phyloP scores from a whole-genome alignment of 2,888 invertebrate genomes.

The Lasioglossum malachurum region DNA sequence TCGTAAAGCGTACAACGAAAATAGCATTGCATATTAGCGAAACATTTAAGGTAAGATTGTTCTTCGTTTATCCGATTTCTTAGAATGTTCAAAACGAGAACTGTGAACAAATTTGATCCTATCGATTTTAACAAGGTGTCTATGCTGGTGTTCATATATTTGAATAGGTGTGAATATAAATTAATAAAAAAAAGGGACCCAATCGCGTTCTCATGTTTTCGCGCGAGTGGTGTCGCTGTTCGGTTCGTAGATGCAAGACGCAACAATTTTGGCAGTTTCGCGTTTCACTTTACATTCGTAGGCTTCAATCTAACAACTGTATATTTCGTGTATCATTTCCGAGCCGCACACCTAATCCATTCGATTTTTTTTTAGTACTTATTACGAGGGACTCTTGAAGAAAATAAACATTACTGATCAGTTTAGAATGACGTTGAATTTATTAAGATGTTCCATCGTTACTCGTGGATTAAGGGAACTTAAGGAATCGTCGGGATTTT shows the following conservation, averaged over 20 bases:
- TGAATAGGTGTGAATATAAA: background rate
- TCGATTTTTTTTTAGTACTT: background rate
- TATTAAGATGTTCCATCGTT: constrained; percentile 63
- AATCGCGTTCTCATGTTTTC: constrained; percentile 17
- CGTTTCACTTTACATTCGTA: background rate
- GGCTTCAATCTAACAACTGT: constrained; percentile 34
- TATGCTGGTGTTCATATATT: background rate
- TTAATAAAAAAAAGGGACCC: background rate
- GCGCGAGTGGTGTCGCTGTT: background rate
- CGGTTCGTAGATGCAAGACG: background rate
- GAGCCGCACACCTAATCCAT: constrained; percentile 8
- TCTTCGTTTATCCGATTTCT: background rate
- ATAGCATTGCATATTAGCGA: background rate
- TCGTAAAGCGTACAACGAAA: background rate
- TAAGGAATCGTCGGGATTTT: constrained; percentile 63
- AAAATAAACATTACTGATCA: background rate
- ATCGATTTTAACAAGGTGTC: background rate
- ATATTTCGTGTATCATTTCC: constrained; percentile 38
- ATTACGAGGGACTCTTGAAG: background rate
- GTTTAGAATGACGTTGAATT: constrained; percentile 70
- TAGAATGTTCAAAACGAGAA: background rate
- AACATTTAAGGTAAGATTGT: background rate
- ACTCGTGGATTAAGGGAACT: constrained; percentile 64
- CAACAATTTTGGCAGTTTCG: background rate
- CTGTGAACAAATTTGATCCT: background rate